phyloP scores from a whole-genome alignment of 2,888 invertebrate species.

The Myopa testacea region DNA sequence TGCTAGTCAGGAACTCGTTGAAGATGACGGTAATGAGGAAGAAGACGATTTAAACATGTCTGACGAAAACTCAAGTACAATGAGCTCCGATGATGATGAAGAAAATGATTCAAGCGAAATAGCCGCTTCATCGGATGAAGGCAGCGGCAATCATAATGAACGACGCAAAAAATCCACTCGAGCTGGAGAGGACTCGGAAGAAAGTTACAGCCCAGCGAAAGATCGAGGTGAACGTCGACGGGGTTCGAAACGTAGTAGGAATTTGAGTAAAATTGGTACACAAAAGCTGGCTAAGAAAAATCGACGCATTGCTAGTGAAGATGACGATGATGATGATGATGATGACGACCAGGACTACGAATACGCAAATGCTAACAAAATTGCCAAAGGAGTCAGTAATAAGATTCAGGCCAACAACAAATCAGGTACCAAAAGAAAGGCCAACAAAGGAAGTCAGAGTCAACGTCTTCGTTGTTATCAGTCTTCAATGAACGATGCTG shows the following conservation, averaged over 20 bases:
- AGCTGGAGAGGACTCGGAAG: conserved; percentile 70
- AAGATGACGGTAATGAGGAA: conserved; percentile 54
- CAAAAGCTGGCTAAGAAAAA: conserved; percentile 41
- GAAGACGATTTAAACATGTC: conserved; percentile 46
- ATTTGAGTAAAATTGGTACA: conserved; percentile 42
- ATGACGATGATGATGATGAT: conserved; percentile 50
- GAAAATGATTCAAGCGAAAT: conserved; percentile 46
- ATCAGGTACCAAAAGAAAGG: conserved; percentile 31
- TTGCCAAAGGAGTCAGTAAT: neutral
- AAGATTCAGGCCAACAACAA: conserved; percentile 46
- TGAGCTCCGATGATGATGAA: conserved; percentile 46
- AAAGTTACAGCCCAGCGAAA: conserved; percentile 70
- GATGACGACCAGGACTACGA: conserved; percentile 28
- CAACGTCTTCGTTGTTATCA: conserved; percentile 50
- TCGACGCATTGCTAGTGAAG: conserved; percentile 52
- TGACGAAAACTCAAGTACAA: conserved; percentile 34
- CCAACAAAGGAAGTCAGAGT: conserved; percentile 6
- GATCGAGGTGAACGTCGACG: conserved; percentile 53
- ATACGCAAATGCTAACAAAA: neutral
- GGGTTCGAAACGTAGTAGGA: conserved; percentile 38
- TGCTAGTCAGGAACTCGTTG: conserved; percentile 58
- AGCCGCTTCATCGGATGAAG: conserved; percentile 44
- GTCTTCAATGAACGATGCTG: conserved; percentile 58
- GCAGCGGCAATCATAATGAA: conserved; percentile 50
- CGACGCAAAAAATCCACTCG: conserved; percentile 42